These are phyloP conservation scores for Platichthys stellatus DNA, from an alignment of 2,113 vertebrate species.

Conservation along the genomic window DNA sequence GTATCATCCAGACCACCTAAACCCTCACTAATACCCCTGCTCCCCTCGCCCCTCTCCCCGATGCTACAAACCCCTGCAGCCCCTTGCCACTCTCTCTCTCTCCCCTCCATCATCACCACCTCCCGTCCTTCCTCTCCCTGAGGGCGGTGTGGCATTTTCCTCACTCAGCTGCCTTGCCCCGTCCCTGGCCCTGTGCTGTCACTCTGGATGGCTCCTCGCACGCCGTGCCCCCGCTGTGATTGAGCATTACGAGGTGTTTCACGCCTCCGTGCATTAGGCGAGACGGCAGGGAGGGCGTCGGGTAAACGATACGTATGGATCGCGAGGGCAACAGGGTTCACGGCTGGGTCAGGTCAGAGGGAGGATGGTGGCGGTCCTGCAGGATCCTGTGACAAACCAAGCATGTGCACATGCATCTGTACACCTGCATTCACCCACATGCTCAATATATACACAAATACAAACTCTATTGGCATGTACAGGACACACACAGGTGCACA, in stretches of 20 bases:
- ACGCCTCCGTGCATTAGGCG: conserved; percentile 86
- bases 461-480: neutral
- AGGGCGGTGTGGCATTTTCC: conserved; percentile 80
- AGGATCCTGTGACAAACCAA: conserved; percentile 25
- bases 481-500: neutral
- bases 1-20: neutral
- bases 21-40: conserved; percentile 17
- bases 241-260: conserved; percentile 90
- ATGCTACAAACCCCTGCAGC: conserved; percentile 19
- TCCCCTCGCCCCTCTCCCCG: conserved; percentile 12
- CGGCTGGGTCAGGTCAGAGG: conserved; percentile 81
- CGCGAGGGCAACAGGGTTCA: conserved; percentile 83
- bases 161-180: conserved; percentile 68
- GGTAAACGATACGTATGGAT: conserved; percentile 87
- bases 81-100: conserved; percentile 46
- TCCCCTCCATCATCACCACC: conserved; percentile 29
- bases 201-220: conserved; percentile 84
- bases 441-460: conserved; percentile 5
- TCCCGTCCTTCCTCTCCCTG: conserved; percentile 71
- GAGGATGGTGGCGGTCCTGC: conserved; percentile 14
- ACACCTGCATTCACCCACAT: conserved; percentile 44
- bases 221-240: conserved; percentile 85
- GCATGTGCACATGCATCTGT: conserved; percentile 22
- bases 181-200: conserved; percentile 76
- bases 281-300: conserved; percentile 83